Conservation (phyloP, 2,888 invertebrate genomes). For the Phanerotoma sp. region DNA sequence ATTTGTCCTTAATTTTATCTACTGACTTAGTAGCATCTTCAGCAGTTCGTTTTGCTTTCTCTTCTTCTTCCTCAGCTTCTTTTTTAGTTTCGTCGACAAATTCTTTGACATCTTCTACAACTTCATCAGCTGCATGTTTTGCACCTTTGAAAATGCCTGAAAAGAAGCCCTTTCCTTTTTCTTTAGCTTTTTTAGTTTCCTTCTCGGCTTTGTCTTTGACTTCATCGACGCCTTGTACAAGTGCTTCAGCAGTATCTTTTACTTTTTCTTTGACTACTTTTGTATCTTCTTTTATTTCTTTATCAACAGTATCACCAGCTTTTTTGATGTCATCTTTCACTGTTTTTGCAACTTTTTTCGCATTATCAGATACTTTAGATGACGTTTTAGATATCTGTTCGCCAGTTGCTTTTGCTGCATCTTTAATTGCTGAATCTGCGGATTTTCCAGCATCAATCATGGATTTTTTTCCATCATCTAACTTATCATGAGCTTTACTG, state of each 20-base stretch:
- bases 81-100: slow-evolving; percentile 59
- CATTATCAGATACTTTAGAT: slow-evolving; percentile 20
- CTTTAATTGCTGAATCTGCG: no score
- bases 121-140: slow-evolving; percentile 37
- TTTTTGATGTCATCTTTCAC: slow-evolving; percentile 54
- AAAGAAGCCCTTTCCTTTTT: slow-evolving; percentile 36
- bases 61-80: slow-evolving; percentile 31
- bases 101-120: slow-evolving; percentile 48
- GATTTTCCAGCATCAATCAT: no score
- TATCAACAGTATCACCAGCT: slow-evolving; percentile 42
- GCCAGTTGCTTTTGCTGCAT: slow-evolving; percentile 54
- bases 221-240: slow-evolving; percentile 25
- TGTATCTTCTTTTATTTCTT: slow-evolving; percentile 30
- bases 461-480: slow-evolving; percentile 34
- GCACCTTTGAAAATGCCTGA: slow-evolving; percentile 38
- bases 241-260: slow-evolving; percentile 12
- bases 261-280: no score
- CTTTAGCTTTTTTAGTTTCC: slow-evolving; percentile 36
- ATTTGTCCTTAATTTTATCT: no score
- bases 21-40: slow-evolving; percentile 22
- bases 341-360: slow-evolving; percentile 42
- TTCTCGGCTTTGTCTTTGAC: slow-evolving; percentile 32
- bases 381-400: slow-evolving; percentile 30
- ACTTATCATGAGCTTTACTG: slow-evolving; percentile 19
- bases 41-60: slow-evolving; percentile 19